Evolutionary conservation across 2,888 invertebrate genomes (phyloP), one percentile per base, ranked within the genome.

Genomic region (Copidosoma aretas): DNA sequence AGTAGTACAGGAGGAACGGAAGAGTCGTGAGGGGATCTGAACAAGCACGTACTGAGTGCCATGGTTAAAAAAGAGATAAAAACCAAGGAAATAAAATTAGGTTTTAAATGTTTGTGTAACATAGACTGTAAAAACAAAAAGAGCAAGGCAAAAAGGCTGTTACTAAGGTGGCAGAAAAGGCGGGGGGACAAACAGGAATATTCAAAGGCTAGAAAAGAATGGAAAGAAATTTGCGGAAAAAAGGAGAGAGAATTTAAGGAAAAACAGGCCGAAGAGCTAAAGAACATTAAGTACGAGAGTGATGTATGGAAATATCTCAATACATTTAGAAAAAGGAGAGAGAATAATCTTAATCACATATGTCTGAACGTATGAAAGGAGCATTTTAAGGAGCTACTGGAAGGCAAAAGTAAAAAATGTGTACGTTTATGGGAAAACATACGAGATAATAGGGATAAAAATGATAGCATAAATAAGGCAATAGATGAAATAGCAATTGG

Each of bases 111-210:
- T 63, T 14, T 58, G 53, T 52, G 53, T 32, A n/a, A 21, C 25
- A n/a, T 53, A 59, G 46, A 51, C 63, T 10, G 63, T 62, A 25
- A 25, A 58, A 12, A 61, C 32, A n/a, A 59, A 24, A 49, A 58
- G 62, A 59, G 62, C 62, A 62, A 60, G 63, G 41, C 41, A 57
- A 39, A 39, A 64, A 43, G 51, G 62, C 22, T 15, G 43, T 43
- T 17, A 21, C 24, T 19, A 56, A 19, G 19, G 19, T 49, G 4
- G 49, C 3, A 49, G 10, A 49, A 49, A 10, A 10, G 49, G 49
- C 10, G 49, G 10, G 49, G 2, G 4, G 49, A n/a, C 2, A 15
- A 61, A 61, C 59, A 57, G 51, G 21, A 22, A 57, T 39, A 57
- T 57, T 17, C 12, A 15, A n/a, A 57, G 39, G 39, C 14, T 15